Conservation (phyloP, 2,113 vertebrate genomes). For the Lepus americanus region DNA sequence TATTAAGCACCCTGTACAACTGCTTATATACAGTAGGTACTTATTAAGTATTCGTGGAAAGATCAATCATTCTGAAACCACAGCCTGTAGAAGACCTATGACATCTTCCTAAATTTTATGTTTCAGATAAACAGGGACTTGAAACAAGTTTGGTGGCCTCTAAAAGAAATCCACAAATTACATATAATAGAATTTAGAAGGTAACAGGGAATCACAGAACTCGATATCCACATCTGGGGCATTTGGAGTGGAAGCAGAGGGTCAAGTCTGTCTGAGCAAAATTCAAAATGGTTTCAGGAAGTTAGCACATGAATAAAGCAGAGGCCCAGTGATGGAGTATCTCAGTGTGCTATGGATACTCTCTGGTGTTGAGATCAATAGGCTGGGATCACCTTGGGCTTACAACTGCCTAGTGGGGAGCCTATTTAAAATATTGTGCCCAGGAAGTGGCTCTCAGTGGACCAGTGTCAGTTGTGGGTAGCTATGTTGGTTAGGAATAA, state of each 20-base stretch:
- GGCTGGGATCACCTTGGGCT: conserved; percentile 16
- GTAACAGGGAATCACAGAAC: conserved; percentile 71
- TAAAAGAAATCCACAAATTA: conserved; percentile 75
- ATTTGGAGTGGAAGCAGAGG: conserved; percentile 74
- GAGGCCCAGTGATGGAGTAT: conserved; percentile 13
- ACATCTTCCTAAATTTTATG: conserved; percentile 69
- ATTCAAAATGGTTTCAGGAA: conserved; percentile 72
- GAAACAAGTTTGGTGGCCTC: conserved; percentile 33
- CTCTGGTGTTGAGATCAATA: conserved; percentile 36
- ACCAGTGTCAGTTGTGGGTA: background rate
- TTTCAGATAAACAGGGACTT: conserved; percentile 70
- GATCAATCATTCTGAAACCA: conserved; percentile 53
- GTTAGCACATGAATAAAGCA: conserved; percentile 73
- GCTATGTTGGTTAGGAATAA: conserved; percentile 50
- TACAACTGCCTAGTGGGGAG: conserved; percentile 30
- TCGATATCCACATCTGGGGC: conserved; percentile 77
- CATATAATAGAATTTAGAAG: conserved; percentile 70
- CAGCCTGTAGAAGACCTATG: conserved; percentile 66
- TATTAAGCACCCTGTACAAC: background rate
- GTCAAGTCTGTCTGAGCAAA: conserved; percentile 73
- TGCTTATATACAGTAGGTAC: background rate
- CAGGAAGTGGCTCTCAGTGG: background rate
- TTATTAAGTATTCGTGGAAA: conserved; percentile 55
- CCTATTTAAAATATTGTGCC: conserved; percentile 32
- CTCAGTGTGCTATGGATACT: conserved; percentile 65